These are phyloP conservation scores for Aricia agestis DNA, from an alignment of 1,140 invertebrate species.

Conservation along the genomic window DNA sequence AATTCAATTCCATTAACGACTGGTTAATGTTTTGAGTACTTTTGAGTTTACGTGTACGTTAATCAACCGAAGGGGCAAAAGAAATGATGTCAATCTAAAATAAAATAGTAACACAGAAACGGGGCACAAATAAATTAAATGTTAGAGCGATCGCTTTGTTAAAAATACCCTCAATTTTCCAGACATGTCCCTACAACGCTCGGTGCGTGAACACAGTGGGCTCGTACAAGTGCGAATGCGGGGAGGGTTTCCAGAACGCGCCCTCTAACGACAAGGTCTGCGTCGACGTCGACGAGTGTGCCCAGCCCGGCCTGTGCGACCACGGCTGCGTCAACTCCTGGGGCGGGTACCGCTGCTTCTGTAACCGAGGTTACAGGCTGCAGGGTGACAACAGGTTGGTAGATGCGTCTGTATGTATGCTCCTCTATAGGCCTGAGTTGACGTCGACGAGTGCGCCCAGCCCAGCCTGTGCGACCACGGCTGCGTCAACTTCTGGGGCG, in stretches of 20 bases:
- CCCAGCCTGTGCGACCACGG: conserved; percentile 86
- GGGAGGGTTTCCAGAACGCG: conserved; percentile 82
- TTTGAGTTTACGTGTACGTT: too few relatives aligned
- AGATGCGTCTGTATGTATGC: background rate
- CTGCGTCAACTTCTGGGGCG: conserved; percentile 90
- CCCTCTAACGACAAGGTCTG: conserved; percentile 76
- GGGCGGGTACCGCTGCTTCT: conserved; percentile 89
- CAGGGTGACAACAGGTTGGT: conserved; percentile 81
- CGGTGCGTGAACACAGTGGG: conserved; percentile 88
- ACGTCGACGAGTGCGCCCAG: conserved; percentile 82
- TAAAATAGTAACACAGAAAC: too few relatives aligned
- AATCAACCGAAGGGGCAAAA: too few relatives aligned
- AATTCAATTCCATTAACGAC: too few relatives aligned
- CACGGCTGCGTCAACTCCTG: conserved; percentile 89
- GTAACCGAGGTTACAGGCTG: conserved; percentile 83
- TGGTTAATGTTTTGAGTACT: too few relatives aligned
- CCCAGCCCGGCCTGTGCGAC: conserved; percentile 82
- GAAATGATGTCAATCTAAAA: too few relatives aligned
- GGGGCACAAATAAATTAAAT: too few relatives aligned
- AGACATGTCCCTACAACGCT: conserved; percentile 78
- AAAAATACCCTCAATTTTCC: conserved; percentile 22
- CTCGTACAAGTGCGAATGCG: conserved; percentile 88
- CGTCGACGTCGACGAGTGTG: conserved; percentile 83
- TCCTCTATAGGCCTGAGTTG: conserved; percentile 79
- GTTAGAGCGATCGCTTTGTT: too few relatives aligned